Conservation (phyloP, 2,888 invertebrate genomes). For the Thalpophila matura region DNA sequence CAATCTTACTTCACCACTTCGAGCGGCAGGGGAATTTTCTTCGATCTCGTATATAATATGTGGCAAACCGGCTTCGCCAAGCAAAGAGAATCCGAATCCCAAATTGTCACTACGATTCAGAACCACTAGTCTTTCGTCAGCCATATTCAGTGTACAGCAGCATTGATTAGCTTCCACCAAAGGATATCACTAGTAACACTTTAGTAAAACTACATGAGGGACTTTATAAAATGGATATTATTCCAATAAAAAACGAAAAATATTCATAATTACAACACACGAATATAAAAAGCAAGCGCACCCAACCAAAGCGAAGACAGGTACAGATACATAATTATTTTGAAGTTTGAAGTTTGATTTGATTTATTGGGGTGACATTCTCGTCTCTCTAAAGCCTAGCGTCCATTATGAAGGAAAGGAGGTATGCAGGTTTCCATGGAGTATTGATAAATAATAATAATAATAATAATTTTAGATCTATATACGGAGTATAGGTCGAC, state of each 20-base stretch:
- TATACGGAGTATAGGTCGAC: too few species aligned
- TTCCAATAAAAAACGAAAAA: conserved; percentile 76
- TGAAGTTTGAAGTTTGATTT: conserved; percentile 54
- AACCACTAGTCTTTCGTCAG: conserved; percentile 97
- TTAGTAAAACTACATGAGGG: conserved; percentile 74
- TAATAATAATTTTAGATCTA: too few species aligned
- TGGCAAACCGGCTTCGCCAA: conserved; percentile 97
- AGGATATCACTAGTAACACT: conserved; percentile 82
- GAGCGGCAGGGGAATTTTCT: conserved; percentile 98
- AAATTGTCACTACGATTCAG: conserved; percentile 96
- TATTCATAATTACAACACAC: conserved; percentile 82
- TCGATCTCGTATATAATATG: conserved; percentile 98
- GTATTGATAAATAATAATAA: too few species aligned
- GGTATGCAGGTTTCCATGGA: too few species aligned
- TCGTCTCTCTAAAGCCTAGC: background rate
- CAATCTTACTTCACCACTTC: conserved; percentile 95
- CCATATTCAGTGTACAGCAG: conserved; percentile 92
- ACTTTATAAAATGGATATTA: conserved; percentile 70
- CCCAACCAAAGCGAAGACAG: conserved; percentile 86
- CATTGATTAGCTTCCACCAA: conserved; percentile 85
- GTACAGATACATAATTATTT: conserved; percentile 69
- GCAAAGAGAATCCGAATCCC: conserved; percentile 97
- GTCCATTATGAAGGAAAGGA: too few species aligned
- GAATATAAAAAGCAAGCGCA: conserved; percentile 85
- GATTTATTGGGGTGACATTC: conserved; percentile 36